Conservation (phyloP, 1,140 invertebrate species). For the Bradysia coprophila region DNA sequence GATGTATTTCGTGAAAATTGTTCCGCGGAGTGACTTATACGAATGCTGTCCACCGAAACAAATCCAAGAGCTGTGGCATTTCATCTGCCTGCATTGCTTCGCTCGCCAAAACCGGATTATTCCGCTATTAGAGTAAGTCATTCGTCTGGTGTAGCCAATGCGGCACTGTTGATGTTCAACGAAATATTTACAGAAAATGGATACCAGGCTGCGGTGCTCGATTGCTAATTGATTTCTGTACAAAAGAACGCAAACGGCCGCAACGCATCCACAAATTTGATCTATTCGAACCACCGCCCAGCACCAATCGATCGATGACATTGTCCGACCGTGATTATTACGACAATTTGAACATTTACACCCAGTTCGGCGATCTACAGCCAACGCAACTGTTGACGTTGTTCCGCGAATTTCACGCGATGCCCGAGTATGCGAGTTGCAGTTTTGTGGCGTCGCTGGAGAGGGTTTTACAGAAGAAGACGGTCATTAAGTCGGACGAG, state of each 20-base stretch:
- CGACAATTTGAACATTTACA: constrained; percentile 38
- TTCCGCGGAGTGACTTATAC: constrained; percentile 26
- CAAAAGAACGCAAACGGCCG: constrained; percentile 1
- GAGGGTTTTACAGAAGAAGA: constrained; percentile 20
- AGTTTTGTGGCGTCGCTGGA: constrained; percentile 34
- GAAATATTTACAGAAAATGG: constrained; percentile 28
- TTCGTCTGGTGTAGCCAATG: too few relatives aligned
- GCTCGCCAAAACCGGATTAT: constrained; percentile 34
- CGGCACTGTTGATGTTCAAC: neutral
- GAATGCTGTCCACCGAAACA: constrained; percentile 25
- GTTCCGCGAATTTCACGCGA: constrained; percentile 27
- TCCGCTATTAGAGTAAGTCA: constrained; percentile 36
- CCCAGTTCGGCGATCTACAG: constrained; percentile 35
- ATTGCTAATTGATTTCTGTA: constrained; percentile 29
- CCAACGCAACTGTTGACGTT: constrained; percentile 33
- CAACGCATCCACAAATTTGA: constrained; percentile 3
- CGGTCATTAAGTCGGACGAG: too few relatives aligned
- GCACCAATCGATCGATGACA: constrained; percentile 7
- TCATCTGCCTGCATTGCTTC: constrained; percentile 34
- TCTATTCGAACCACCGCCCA: constrained; percentile 8
- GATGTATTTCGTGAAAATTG: constrained; percentile 33
- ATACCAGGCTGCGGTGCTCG: constrained; percentile 38
- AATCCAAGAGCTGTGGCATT: constrained; percentile 34
- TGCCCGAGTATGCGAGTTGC: constrained; percentile 37
- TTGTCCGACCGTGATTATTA: constrained; percentile 17